Percentiles rank a stretch among this genome's conserved stretches.
Conservation (phyloP, 64 coral and sea anemone species). For the Stylophora pistillata region DNA sequence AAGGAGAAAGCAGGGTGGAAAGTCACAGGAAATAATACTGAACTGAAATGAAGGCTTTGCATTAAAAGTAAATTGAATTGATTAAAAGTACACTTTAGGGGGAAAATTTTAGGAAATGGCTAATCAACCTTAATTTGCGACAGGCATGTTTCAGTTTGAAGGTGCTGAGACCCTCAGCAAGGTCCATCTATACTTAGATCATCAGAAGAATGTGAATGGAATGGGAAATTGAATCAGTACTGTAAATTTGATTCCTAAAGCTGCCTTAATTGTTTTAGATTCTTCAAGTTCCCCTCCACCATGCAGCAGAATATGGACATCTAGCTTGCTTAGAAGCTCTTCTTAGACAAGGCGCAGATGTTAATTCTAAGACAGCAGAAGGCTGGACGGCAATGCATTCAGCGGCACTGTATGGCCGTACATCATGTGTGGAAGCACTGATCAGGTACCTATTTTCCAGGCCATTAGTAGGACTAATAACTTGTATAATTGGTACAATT, state of each 20-base stretch:
- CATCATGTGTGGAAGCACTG: conserved; percentile 80
- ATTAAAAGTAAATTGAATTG: no score
- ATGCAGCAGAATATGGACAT: conserved; percentile 91
- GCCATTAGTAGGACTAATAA: not conserved
- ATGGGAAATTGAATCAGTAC: not conserved
- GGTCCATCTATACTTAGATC: no score
- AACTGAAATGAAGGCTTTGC: no score
- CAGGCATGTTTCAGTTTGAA: no score
- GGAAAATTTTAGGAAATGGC: no score
- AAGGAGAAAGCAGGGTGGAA: no score
- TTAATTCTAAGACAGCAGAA: conserved; percentile 80
- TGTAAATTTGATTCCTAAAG: not conserved
- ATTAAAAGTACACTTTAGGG: no score
- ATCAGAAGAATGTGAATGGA: no score
- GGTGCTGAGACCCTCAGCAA: no score
- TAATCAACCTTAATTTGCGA: no score
- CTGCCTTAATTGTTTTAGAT: conserved; percentile 40
- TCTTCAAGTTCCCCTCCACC: conserved; percentile 91
- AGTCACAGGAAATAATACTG: no score
- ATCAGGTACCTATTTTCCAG: conserved; percentile 55
- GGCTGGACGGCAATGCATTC: conserved; percentile 95
- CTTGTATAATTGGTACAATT: not conserved
- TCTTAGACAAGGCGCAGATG: conserved; percentile 84
- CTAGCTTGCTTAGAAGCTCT: conserved; percentile 90
- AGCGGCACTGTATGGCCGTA: conserved; percentile 79